These are phyloP conservation scores for Tachina grossa DNA, from an alignment of 2,888 invertebrate species.

Conservation along the genomic window DNA sequence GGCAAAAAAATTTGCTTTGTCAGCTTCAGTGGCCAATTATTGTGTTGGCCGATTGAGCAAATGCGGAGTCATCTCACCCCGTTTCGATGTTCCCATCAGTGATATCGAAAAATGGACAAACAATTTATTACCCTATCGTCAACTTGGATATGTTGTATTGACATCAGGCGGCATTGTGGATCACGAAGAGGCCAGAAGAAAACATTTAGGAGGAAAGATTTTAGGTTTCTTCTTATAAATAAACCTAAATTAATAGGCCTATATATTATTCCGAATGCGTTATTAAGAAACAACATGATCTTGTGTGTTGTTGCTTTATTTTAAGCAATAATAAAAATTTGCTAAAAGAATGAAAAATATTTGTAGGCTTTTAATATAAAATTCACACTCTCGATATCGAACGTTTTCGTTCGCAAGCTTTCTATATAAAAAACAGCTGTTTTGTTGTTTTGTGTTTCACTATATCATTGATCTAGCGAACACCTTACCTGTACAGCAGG, in stretches of 20 bases:
- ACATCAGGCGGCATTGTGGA: constrained; percentile 99
- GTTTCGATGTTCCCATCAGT: constrained; percentile 97
- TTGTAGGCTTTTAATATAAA: too few species aligned
- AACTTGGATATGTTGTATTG: constrained; percentile 99
- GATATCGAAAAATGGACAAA: constrained; percentile 99
- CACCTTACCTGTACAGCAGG: too few species aligned
- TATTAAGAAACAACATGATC: constrained; percentile 48
- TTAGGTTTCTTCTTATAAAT: constrained; percentile 99
- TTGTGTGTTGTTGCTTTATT: constrained; percentile 67
- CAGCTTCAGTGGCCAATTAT: too few species aligned
- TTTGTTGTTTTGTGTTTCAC: too few species aligned
- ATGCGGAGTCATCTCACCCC: constrained; percentile 99
- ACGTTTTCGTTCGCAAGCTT: too few species aligned
- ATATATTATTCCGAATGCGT: constrained; percentile 58
- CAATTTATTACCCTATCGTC: constrained; percentile 97
- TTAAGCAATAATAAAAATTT: constrained; percentile 64
- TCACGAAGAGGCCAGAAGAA: constrained; percentile 99
- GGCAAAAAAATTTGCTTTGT: too few species aligned
- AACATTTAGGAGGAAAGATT: constrained; percentile 99
- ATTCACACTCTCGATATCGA: too few species aligned
- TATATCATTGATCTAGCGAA: too few species aligned
- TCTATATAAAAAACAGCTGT: too few species aligned
- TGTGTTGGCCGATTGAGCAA: constrained; percentile 95
- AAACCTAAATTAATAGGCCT: constrained; percentile 43
- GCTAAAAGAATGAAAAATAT: not conserved